Evolutionary conservation across 2,797 vertebrate species (phyloP).

Genomic region (Sylvilagus floridanus): DNA sequence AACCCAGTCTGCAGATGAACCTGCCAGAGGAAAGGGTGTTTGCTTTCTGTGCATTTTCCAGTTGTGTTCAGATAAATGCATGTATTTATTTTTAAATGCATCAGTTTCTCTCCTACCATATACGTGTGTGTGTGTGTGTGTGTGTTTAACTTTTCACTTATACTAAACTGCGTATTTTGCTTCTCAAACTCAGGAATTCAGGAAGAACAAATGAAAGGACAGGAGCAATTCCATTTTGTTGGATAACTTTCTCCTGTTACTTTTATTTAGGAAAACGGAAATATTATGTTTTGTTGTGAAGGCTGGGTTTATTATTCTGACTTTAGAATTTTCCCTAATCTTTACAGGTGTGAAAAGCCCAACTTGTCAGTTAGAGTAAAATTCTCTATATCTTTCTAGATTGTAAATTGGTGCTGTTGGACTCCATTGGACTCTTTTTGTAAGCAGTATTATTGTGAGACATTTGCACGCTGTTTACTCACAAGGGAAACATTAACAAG

Average conservation of each 20-base stretch:
- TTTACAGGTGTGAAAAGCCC: background rate
- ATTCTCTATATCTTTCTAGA: slow-evolving; percentile 16
- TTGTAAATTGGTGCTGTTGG: slow-evolving; percentile 29
- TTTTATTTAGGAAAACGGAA: background rate
- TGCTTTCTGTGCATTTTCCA: slow-evolving; percentile 20
- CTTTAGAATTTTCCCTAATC: slow-evolving; percentile 27
- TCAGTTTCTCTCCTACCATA: background rate
- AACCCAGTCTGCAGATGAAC: background rate
- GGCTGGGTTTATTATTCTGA: background rate
- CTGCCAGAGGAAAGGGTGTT: background rate
- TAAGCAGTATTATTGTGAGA: slow-evolving; percentile 24
- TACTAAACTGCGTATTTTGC: background rate
- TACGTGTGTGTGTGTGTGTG: background rate
- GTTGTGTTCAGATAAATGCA: slow-evolving; percentile 19
- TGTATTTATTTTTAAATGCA: background rate
- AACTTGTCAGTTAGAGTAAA: slow-evolving; percentile 50
- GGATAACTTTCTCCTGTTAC: background rate
- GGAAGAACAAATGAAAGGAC: slow-evolving; percentile 1
- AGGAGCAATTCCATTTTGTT: slow-evolving; percentile 21
- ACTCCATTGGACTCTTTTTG: slow-evolving; percentile 58
- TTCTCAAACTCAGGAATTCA: background rate
- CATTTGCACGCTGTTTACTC: slow-evolving; percentile 63
- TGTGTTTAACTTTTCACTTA: background rate
- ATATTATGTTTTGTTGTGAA: background rate
- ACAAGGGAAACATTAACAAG: slow-evolving; percentile 64